Evolutionary conservation across 1,140 invertebrate species (phyloP), one percentile per base, ranked within the genome.

Genomic region (Ylistrum balloti): DNA sequence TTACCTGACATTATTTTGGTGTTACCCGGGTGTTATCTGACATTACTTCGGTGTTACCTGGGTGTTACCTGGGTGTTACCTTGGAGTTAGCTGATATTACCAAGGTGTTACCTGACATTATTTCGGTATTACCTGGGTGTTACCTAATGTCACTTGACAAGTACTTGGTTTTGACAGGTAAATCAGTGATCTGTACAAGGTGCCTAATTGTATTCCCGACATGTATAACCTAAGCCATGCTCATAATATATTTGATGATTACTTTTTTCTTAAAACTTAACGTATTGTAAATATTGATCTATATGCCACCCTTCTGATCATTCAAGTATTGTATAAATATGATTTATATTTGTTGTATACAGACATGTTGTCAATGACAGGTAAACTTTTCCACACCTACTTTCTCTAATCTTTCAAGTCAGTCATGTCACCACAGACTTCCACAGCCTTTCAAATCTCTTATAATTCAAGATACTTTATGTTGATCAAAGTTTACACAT

Each of bases 381-480:
- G 45, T 56, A 56, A 56, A 56, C 56, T 28, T 74, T 7, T 74
- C 56, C n/a, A 17, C 56, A n/a, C 56, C n/a, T 74, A n/a, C 13
- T 74, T 28, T 74, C 56, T 28, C 1, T 7, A n/a, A n/a, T n/a
- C 28, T 38, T 38, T 7, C 13, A 13, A 13, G 35, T 13, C 35
- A 38, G 35, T 38, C 13, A 38, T 1, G 56, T 74, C 22, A 74
- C 56, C 22, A 74, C 41, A 17, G 56, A 28, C 45, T 74, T 28
- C 56, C 56, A 74, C 3, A 74, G n/a, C n/a, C 56, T 74, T 22
- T 28, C 10, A 15, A 13, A 74, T 74, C 56, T 74, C 56, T 74
- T 74, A 74, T 74, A 74, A 74, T 74, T 74, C 56, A 17, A 74
- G 20, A 74, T 28, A 74, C 28, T 74, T 74, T n/a, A 74, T 74